phyloP scores from a whole-genome alignment of 2,113 vertebrate genomes.

The Hippolais icterina region DNA sequence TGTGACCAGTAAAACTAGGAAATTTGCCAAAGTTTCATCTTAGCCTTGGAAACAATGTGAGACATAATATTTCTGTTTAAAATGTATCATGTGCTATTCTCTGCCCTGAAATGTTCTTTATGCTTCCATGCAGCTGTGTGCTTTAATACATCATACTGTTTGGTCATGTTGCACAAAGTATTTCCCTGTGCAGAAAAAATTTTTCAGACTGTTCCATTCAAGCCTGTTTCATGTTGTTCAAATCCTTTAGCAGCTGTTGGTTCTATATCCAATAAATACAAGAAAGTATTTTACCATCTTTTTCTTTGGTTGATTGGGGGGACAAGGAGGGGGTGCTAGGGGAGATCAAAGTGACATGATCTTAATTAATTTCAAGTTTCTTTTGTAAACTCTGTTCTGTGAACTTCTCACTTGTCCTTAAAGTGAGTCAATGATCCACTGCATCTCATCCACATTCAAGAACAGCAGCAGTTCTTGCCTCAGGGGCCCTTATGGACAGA shows the following conservation, averaged over 20 bases:
- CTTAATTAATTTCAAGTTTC: neutral
- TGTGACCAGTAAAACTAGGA: neutral
- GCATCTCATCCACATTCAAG: neutral
- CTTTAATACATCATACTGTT: neutral
- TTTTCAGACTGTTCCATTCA: neutral
- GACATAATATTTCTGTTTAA: neutral
- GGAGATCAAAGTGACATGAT: neutral
- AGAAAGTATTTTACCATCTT: neutral
- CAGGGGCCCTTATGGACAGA: constrained; percentile 4
- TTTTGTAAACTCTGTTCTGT: neutral
- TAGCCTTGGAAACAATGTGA: neutral
- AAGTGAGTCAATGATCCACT: neutral
- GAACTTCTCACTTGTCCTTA: neutral
- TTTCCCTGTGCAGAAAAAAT: neutral
- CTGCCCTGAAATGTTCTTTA: neutral
- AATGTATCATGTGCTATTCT: neutral
- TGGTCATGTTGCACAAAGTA: neutral
- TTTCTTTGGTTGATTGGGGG: fast-evolving
- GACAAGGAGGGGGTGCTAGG: too few relatives aligned
- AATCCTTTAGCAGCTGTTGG: neutral
- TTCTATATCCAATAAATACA: neutral
- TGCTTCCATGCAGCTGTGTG: neutral
- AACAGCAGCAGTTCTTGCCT: neutral
- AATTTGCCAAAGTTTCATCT: neutral
- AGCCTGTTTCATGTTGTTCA: neutral